Evolutionary conservation across 2,888 invertebrate species (phyloP).

Genomic region (Cantharis rustica): DNA sequence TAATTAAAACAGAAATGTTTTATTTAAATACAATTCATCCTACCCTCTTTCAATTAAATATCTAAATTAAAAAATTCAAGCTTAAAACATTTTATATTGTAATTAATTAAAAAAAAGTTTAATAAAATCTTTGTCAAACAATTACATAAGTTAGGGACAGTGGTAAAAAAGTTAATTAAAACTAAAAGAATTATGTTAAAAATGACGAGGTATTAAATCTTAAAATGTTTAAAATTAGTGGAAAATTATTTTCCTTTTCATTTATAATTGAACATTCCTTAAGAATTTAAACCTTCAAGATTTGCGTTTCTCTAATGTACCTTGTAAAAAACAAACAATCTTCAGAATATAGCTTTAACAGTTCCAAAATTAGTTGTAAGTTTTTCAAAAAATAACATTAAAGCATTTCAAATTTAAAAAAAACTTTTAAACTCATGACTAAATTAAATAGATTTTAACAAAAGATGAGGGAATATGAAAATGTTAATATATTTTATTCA

Average conservation of each 20-base stretch:
- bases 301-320: neutral
- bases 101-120: neutral
- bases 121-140: neutral
- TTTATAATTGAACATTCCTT: neutral
- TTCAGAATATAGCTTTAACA: too few relatives aligned
- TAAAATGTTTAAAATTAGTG: neutral
- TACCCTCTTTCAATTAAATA: neutral
- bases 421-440: too few relatives aligned
- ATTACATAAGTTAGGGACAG: neutral
- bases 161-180: neutral
- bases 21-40: neutral
- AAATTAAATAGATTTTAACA: too few relatives aligned
- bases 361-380: too few relatives aligned
- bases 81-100: neutral
- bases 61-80: neutral
- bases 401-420: too few relatives aligned
- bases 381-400: too few relatives aligned
- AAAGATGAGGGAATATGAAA: too few relatives aligned
- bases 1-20: neutral
- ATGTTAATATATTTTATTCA: too few relatives aligned
- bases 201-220: neutral
- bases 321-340: neutral
- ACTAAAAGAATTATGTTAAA: neutral
- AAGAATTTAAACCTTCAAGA: neutral
- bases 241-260: neutral